A percentile compares a stretch with the other conserved stretches of the same genome.
Conservation (phyloP, 2,113 vertebrate genomes). For the Aphelocoma coerulescens region DNA sequence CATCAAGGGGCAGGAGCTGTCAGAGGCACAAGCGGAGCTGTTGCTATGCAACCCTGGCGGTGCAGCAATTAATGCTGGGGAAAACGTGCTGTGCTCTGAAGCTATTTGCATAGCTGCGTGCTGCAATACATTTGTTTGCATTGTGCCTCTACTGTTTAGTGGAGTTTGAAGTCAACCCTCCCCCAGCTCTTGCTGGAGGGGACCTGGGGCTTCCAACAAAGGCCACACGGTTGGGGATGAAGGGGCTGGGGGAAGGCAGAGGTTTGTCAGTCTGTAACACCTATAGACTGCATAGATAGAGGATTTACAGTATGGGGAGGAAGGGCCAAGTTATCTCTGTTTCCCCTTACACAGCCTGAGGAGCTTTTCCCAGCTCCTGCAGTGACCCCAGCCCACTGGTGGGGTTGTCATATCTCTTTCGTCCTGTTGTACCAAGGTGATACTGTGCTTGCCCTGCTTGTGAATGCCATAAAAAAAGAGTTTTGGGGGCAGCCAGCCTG, state of each 20-base stretch:
- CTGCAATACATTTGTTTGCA: constrained; percentile 56
- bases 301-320: neutral
- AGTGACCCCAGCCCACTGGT: neutral
- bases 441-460: neutral
- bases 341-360: neutral
- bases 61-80: constrained; percentile 64
- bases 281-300: neutral
- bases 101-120: constrained; percentile 69
- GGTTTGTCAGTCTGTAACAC: neutral
- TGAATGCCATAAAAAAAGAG: neutral
- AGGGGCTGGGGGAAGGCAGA: neutral
- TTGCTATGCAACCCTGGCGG: constrained; percentile 66
- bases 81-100: constrained; percentile 54
- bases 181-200: neutral
- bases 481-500: neutral
- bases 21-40: constrained; percentile 56
- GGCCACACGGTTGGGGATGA: neutral
- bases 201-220: neutral
- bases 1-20: constrained; percentile 65
- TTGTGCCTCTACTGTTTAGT: constrained; percentile 5
- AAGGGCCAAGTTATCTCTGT: neutral
- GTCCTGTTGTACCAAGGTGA: neutral
- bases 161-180: constrained; percentile 37
- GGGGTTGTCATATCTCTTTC: neutral
- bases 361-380: neutral